phyloP scores from a whole-genome alignment of 2,797 vertebrate genomes.

The Pseudocheirus occidentalis region DNA sequence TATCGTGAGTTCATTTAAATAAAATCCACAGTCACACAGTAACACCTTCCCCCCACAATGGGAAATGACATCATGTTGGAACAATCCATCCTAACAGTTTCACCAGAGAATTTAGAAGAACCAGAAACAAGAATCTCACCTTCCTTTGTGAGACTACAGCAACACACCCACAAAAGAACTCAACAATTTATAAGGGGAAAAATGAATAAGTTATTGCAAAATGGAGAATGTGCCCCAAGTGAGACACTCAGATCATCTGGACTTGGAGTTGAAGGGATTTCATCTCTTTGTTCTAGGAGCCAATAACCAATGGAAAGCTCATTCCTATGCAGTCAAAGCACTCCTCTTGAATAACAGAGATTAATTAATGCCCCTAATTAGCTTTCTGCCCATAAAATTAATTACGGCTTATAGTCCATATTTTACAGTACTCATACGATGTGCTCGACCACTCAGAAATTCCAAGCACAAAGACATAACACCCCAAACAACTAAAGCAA shows the following conservation, averaged over 20 bases:
- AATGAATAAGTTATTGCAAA: not conserved
- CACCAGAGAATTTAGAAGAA: not conserved
- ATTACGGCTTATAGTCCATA: constrained; percentile 5
- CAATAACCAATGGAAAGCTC: not conserved
- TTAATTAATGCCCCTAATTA: constrained; percentile 26
- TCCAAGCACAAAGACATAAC: constrained; percentile 37
- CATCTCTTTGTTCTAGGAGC: not conserved
- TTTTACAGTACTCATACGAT: not conserved
- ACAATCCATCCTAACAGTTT: constrained; percentile 31
- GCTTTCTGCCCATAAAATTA: constrained; percentile 30
- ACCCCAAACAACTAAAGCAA: not conserved
- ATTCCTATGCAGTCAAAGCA: constrained; percentile 3
- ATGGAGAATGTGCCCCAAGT: not conserved
- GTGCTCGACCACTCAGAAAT: constrained; percentile 11
- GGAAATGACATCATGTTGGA: constrained; percentile 36
- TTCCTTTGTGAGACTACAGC: not conserved
- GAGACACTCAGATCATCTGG: not conserved
- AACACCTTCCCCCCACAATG: not conserved
- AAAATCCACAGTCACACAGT: not conserved
- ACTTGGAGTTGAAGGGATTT: not conserved
- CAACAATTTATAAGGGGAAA: not conserved
- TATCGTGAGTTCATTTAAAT: constrained; percentile 51
- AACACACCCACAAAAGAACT: not conserved
- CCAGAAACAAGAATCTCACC: constrained; percentile 6
- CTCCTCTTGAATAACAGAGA: not conserved